Base-by-base conservation (phyloP, 2,888 invertebrate genomes). In the Caenorhabditis sp. region DNA sequence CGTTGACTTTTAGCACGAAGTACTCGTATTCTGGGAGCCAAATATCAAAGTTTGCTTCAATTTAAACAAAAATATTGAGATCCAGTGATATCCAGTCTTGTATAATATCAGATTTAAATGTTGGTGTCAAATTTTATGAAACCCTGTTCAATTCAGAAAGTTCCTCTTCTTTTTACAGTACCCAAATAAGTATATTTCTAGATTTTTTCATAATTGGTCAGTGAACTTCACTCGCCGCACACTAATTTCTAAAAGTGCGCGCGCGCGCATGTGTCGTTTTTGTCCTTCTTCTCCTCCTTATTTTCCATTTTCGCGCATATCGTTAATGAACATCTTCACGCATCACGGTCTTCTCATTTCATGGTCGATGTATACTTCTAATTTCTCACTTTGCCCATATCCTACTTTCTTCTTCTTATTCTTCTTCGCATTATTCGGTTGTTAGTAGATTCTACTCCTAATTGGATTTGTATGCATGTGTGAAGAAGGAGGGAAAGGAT, bases 251-350 rank as follows among this genome's bases (percentile, higher is more conserved):
- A 43, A 43, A 43, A 43, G 14, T 17, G 17, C 17, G 43, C 36
- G 36, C 10, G 10, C 10, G 43, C 43, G 43, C 7, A 10, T 43
- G 2, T 43, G 7, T 43, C 10, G 36, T 43, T 14, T 17, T 17
- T 43, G 17, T 43, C 14, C 17, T 10, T 43, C 17, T 43, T 43
- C 17, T 43, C 17, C 14, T 14, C 14, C 17, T 14, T 43, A 5
- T 36, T 36, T 36, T 36, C 36, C 17, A 17, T 43, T 17, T 10
- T 43, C 43, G 43, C 43, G 17, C 43, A 43, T 43, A 43, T 43
- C 43, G 43, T 43, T 43, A 43, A 43, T 43, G 43, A 43, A 43
- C 43, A 43, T 43, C 43, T 43, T 43, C 43, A 43, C 43, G 43
- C 43, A 43, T 43, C 43, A 31, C 31, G 31, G 12, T 43, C 43